phyloP scores from a whole-genome alignment of 2,797 vertebrate genomes.

The Caiman crocodilus region DNA sequence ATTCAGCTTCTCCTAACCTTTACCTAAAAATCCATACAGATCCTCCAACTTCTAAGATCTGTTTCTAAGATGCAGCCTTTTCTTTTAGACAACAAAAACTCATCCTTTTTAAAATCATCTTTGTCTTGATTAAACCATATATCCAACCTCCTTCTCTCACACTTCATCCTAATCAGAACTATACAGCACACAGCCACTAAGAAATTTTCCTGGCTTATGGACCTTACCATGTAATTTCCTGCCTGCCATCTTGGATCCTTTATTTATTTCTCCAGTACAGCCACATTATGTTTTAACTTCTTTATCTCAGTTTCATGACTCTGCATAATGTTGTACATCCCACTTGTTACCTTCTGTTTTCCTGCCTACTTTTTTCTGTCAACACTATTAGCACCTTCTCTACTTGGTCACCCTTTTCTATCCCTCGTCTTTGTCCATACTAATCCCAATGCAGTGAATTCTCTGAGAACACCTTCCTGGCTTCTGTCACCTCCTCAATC shows the following conservation, averaged over 20 bases:
- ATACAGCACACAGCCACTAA: background rate
- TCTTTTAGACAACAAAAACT: background rate
- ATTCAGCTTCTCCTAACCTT: background rate
- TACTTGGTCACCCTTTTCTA: too few species aligned
- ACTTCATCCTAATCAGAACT: background rate
- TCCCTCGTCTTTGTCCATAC: background rate
- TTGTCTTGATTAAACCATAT: background rate
- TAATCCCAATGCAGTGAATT: background rate
- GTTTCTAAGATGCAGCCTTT: background rate
- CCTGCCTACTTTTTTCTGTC: too few species aligned
- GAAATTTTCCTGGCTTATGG: background rate
- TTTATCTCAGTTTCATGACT: background rate
- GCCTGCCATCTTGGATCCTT: background rate
- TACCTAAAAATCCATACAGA: background rate
- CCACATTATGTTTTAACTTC: background rate
- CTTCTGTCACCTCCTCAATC: background rate
- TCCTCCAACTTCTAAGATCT: background rate
- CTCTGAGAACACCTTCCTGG: background rate
- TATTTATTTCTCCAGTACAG: background rate
- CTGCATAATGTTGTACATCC: background rate
- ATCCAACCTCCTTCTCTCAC: background rate
- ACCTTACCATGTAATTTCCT: background rate
- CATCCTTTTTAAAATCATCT: background rate
- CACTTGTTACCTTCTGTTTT: too few species aligned
- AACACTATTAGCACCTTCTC: too few species aligned